These are phyloP conservation scores for Coenonympha glycerion DNA, from an alignment of 2,888 invertebrate genomes.

Conservation along the genomic window DNA sequence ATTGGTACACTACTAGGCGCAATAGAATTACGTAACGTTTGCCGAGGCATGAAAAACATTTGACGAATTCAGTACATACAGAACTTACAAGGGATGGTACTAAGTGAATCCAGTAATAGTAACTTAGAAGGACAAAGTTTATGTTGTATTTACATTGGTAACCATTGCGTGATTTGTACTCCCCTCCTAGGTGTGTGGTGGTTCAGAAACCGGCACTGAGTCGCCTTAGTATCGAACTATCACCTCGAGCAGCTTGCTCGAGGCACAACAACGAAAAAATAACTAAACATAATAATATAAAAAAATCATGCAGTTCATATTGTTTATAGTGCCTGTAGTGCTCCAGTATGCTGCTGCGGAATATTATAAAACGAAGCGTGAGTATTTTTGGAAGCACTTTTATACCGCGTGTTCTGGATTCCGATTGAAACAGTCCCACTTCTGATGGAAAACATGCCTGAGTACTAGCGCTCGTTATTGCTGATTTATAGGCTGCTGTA, in stretches of 20 bases:
- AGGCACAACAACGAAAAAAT: conserved; percentile 39
- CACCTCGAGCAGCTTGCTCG: conserved; percentile 55
- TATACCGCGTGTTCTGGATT: conserved; percentile 18
- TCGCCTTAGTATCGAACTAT: conserved; percentile 56
- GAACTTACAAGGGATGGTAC: conserved; percentile 1
- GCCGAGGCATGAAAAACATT: neutral
- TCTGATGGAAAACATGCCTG: conserved; percentile 1
- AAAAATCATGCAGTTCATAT: conserved; percentile 55
- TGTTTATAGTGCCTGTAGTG: conserved; percentile 61
- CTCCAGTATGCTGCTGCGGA: conserved; percentile 52
- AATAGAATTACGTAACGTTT: conserved; percentile 4
- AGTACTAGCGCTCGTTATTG: neutral
- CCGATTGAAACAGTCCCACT: conserved; percentile 15
- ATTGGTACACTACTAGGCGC: conserved; percentile 13
- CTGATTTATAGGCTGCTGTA: neutral
- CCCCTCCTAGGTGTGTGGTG: conserved; percentile 53
- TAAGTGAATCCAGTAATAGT: conserved; percentile 1
- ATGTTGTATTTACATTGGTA: conserved; percentile 66
- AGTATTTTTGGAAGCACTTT: conserved; percentile 45
- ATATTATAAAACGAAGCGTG: conserved; percentile 66
- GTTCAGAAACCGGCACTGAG: conserved; percentile 43
- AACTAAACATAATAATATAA: neutral
- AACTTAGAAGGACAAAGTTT: conserved; percentile 43
- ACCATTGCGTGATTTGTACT: conserved; percentile 63
- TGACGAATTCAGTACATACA: neutral